Conservation (phyloP, 2,113 vertebrate genomes). For the Thinocorus orbignyianus region DNA sequence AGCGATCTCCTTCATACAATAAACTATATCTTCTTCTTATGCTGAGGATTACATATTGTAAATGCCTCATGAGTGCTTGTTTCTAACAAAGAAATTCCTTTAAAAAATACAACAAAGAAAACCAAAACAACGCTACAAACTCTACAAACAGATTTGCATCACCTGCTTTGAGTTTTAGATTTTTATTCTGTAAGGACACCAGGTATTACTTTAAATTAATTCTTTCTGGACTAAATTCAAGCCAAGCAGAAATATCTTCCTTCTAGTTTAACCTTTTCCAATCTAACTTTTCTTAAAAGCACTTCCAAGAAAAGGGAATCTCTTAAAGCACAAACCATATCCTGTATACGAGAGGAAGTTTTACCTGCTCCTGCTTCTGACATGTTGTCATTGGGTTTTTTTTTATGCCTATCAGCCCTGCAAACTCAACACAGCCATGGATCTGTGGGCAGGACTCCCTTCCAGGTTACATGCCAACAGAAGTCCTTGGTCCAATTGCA, state of each 20-base stretch:
- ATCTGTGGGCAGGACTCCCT: background rate
- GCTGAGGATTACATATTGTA: background rate
- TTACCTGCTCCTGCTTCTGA: background rate
- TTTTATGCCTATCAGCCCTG: background rate
- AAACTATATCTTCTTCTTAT: background rate
- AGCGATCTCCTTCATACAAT: background rate
- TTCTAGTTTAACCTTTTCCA: background rate
- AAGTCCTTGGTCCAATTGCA: background rate
- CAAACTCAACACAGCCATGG: background rate
- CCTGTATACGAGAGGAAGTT: background rate
- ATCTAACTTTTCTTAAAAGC: background rate
- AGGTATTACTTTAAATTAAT: background rate
- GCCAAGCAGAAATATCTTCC: background rate
- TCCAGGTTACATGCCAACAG: background rate
- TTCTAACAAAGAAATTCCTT: background rate
- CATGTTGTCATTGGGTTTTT: fast-evolving
- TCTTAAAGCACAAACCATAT: background rate
- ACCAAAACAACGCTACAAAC: background rate
- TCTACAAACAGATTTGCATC: background rate
- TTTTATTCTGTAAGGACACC: background rate
- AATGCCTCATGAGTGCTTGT: background rate
- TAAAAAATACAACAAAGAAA: background rate
- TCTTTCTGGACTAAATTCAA: background rate
- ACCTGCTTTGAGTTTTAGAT: background rate
- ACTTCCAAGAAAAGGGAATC: background rate